phyloP scores from a whole-genome alignment of 2,797 vertebrate genomes.

The Tolypeutes matacus region DNA sequence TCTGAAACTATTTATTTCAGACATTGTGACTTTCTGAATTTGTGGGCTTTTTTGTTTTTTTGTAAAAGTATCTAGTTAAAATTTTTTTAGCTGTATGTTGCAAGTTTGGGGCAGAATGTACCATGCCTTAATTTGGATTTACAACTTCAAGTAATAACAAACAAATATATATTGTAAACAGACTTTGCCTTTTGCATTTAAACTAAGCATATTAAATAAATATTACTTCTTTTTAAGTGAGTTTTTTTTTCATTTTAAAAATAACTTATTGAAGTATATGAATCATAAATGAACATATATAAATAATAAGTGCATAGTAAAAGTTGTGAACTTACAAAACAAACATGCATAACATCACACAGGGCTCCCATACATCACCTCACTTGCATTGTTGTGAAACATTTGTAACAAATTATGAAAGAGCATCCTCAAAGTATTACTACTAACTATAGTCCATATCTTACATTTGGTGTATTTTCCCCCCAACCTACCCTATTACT shows the following conservation, averaged over 20 bases:
- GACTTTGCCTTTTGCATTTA: slow-evolving; percentile 24
- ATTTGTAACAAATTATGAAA: no score
- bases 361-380: no score
- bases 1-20: slow-evolving; percentile 24
- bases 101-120: not conserved
- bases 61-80: slow-evolving; percentile 3
- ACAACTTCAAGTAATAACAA: slow-evolving; percentile 32
- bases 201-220: not conserved
- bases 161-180: not conserved
- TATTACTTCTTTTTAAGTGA: slow-evolving; percentile 29
- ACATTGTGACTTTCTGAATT: not conserved
- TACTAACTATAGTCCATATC: no score
- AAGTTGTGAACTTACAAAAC: no score
- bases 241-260: not conserved
- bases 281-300: no score
- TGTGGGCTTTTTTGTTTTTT: not conserved
- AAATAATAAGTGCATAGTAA: no score
- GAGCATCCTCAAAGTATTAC: no score
- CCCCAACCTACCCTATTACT: no score
- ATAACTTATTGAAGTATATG: no score
- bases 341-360: no score
- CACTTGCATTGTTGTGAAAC: no score
- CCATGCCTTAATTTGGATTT: slow-evolving; percentile 31
- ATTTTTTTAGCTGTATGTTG: not conserved
- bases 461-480: no score